Percentiles rank a stretch among this genome's conserved stretches.
These are phyloP conservation scores for Fringilla coelebs DNA, from an alignment of 2,797 vertebrate genomes.

Conservation along the genomic window DNA sequence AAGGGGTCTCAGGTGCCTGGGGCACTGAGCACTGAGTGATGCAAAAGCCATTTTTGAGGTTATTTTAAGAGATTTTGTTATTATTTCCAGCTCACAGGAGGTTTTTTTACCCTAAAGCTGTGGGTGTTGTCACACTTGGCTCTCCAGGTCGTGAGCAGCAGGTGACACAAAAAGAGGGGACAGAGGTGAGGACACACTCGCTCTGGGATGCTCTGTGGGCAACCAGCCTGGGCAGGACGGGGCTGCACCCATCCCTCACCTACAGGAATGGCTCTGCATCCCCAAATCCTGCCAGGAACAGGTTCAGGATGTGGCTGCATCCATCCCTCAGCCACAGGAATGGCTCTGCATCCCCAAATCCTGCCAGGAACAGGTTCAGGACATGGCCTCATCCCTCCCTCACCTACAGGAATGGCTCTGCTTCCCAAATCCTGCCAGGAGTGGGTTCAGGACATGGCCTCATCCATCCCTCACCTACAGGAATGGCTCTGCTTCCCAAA, in stretches of 20 bases:
- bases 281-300: fast-evolving
- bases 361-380: not conserved
- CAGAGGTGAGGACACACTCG: fast-evolving
- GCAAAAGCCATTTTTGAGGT: not conserved
- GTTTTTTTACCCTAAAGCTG: not conserved
- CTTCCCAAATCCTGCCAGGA: not conserved
- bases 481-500: fast-evolving
- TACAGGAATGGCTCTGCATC: fast-evolving
- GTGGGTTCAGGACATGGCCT: fast-evolving
- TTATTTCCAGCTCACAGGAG: not conserved
- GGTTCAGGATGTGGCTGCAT: fast-evolving
- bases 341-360: not conserved
- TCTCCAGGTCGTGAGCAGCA: not conserved
- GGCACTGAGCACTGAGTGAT: not conserved
- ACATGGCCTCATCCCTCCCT: no score
- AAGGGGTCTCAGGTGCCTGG: no score
- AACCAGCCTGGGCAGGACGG: fast-evolving
- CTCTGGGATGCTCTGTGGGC: not conserved
- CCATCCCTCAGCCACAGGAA: fast-evolving
- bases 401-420: not conserved
- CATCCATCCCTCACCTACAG: not conserved
- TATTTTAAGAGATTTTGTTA: not conserved
- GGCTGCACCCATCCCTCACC: not conserved
- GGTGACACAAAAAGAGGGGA: not conserved
- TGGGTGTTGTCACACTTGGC: not conserved